phyloP scores from a whole-genome alignment of 2,113 vertebrate genomes.

The Pitta sordida region DNA sequence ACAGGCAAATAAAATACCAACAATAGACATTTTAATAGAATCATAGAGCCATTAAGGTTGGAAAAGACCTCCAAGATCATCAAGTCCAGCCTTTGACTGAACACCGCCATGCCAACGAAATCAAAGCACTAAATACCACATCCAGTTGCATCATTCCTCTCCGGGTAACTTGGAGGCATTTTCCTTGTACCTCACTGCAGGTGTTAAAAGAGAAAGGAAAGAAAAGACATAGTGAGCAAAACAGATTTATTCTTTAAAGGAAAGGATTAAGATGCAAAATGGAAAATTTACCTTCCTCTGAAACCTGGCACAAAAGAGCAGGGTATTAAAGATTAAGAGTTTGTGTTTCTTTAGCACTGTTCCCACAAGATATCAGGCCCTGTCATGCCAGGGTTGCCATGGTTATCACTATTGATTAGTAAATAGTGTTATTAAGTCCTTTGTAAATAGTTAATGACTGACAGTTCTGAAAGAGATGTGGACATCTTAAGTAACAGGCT shows the following conservation, averaged over 20 bases:
- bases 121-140: background rate
- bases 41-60: background rate
- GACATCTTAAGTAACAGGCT: background rate
- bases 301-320: background rate
- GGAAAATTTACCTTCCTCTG: background rate
- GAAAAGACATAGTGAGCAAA: background rate
- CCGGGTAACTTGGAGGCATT: background rate
- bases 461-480: background rate
- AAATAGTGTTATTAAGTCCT: background rate
- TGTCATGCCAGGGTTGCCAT: constrained; percentile 21
- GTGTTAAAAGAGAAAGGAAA: background rate
- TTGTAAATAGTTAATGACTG: constrained; percentile 24
- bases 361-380: background rate
- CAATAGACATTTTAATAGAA: background rate
- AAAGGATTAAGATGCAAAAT: background rate
- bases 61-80: background rate
- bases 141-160: background rate
- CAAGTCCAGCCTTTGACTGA: background rate
- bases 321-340: background rate
- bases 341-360: background rate
- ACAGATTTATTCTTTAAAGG: background rate
- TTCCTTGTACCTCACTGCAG: background rate
- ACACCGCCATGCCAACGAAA: background rate
- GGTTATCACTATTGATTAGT: constrained; percentile 19
- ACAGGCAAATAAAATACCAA: background rate